Base-by-base conservation (phyloP, 1,140 invertebrate genomes). In the Muscidifurax raptorellus region DNA sequence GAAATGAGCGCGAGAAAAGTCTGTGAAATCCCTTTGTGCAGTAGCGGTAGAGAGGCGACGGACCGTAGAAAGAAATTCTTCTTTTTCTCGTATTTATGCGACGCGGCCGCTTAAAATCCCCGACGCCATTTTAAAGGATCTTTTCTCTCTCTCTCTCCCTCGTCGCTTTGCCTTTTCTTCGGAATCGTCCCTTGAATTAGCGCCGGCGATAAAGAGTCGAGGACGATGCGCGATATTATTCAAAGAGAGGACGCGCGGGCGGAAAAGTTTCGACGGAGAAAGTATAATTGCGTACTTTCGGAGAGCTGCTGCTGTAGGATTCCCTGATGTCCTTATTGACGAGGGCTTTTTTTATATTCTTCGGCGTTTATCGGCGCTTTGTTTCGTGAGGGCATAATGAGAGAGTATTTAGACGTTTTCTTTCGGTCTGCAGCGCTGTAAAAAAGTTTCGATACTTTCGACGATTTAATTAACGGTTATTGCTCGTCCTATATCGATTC, bases 1-100 rank as follows among this genome's bases (percentile, higher is more conserved):
- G 82, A 83, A 84, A 84, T 72, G 82, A 84, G 66, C 7, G 47
- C 30, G 59, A 82, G 69, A 76, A 82, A 82, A 77, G 64, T 78
- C 59, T 36, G 27, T 52, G 40, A 77, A 77, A 71, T 77, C 22
- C 64, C 36, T 69, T 69, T 78, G 59, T 83, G 30, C 74, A 28
- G 52, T 13, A 36, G 47, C 13, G 1, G 52, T 22, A 64, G n/a
- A 22, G 18, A 40, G 30, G 30, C n/a, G 59, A 12, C 22, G n/a
- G 13, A 27, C 52, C 28, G 47, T 7, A 52, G 27, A 22, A 64
- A 28, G 28, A 79, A 10, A 30, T 75, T 66, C 47, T 69, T 28
- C 52, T 36, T 18, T 71, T 30, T 15, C 66, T 10, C 71, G 72
- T 40, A 67, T 77, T 83, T 77, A 27, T 69, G 75, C 69, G 74